Evolutionary conservation across 2,888 invertebrate species (phyloP).

Genomic region (Petrolisthes cinctipes): DNA sequence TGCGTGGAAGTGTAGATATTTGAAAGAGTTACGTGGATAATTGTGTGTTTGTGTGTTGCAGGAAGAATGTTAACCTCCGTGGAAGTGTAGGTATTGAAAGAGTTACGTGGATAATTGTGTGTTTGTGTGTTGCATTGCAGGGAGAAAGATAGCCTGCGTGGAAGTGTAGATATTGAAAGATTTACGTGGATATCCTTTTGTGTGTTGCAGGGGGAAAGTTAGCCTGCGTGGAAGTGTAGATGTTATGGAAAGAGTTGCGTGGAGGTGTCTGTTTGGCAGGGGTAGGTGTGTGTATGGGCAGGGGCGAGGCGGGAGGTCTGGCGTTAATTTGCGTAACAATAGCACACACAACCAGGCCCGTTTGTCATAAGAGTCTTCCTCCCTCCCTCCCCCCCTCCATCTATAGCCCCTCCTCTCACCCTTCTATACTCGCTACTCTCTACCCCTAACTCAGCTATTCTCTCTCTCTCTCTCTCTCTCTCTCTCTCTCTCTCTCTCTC

Average conservation of each 20-base stretch:
- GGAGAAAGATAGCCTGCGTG: too few relatives aligned
- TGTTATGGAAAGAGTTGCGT: background rate
- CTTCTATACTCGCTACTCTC: background rate
- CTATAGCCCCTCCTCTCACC: background rate
- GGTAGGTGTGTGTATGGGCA: slow-evolving; percentile 20
- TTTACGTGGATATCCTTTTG: too few relatives aligned
- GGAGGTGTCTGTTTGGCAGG: slow-evolving; percentile 12
- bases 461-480: background rate
- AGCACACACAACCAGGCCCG: slow-evolving; percentile 12
- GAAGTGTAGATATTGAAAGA: too few relatives aligned
- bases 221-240: background rate
- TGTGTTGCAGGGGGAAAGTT: too few relatives aligned
- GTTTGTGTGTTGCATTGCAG: too few relatives aligned
- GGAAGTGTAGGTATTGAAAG: too few relatives aligned
- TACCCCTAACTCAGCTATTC: background rate
- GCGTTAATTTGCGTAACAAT: slow-evolving; percentile 41
- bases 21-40: background rate
- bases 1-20: background rate
- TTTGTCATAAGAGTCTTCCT: slow-evolving; percentile 27
- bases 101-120: too few relatives aligned
- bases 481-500: background rate
- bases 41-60: too few relatives aligned
- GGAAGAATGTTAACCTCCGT: too few relatives aligned
- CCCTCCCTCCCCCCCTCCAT: background rate
- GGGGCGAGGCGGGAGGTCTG: slow-evolving; percentile 33